Base-by-base conservation (phyloP, 2,113 vertebrate species). In the Colius striatus region DNA sequence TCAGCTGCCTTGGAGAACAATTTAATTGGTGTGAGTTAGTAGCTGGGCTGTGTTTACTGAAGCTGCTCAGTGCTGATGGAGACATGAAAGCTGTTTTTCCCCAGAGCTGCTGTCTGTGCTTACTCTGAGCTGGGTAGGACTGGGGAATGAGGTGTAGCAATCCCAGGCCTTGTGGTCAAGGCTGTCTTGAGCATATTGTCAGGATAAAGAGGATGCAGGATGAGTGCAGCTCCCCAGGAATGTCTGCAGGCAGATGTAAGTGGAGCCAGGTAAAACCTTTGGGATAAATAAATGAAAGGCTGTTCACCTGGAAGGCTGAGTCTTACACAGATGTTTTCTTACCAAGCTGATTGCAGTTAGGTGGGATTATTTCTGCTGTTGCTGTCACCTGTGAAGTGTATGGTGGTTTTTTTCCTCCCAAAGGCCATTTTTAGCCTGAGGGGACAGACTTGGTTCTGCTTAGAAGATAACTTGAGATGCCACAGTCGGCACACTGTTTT, bases 11-110 rank as follows among this genome's bases (percentile, higher is more conserved):
- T 6, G 29, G 75, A 82, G 50, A 43, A 1, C 5, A 13, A 1
- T 30, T 50, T 7, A 2, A 5, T 6, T 1, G 0, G 0, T 12
- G 29, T 16, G 34, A 50, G 7, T 57, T 14, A 7, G 48, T 7
- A 10, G 68, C 55, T 6, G 27, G 45, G 54, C 80, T 0, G 19
- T 6, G 38, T 36, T 50, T 55, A 3, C 65, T 3, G 4, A 11
- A 30, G 75, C 61, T 54, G 43, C 66, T 55, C 2, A 0, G 34
- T 41, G 82, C 73, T 38, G 55, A 1, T 29, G 48, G 84, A 77
- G 48, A 58, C 6, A 0, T 3, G 53, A 14, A 5, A n/a, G 71
- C 67, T 41, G 38, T 5, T 13, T 50, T 26, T 38, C 27, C 57
- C 0, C 5, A 21, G 47, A 13, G 1, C 45, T 10, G 18, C 47